Conservation (phyloP, 2,888 invertebrate species). For the Melipona beecheii region DNA sequence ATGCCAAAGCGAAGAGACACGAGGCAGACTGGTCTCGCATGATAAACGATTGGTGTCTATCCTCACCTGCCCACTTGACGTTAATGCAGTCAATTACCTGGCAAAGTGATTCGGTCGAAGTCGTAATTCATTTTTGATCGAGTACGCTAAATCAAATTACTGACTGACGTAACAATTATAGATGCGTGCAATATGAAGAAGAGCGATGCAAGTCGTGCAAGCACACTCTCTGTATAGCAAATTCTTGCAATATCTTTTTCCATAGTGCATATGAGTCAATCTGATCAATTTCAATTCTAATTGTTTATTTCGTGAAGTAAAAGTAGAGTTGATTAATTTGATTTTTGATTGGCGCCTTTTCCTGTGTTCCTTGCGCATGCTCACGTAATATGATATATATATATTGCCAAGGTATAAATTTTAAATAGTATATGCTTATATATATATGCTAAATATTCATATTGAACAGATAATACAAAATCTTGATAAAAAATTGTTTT, state of each 20-base stretch:
- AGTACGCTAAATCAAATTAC: conserved; percentile 48
- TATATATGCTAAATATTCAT: no score
- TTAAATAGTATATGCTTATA: no score
- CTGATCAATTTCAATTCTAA: background rate
- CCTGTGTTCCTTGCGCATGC: no score
- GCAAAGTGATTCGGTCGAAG: conserved; percentile 58
- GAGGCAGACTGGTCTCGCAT: conserved; percentile 25
- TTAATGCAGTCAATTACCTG: conserved; percentile 64
- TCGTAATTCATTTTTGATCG: conserved; percentile 52
- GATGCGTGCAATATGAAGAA: conserved; percentile 26
- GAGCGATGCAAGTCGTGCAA: background rate
- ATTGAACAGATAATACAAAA: background rate
- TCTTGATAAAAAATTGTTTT: background rate
- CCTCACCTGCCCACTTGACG: conserved; percentile 68
- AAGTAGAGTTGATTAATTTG: background rate
- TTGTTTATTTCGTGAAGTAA: background rate
- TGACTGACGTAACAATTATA: conserved; percentile 31
- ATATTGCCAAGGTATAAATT: no score
- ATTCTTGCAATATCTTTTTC: background rate
- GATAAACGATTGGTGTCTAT: conserved; percentile 66
- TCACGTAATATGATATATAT: no score
- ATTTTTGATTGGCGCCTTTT: background rate
- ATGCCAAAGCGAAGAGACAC: conserved; percentile 17
- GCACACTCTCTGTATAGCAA: background rate
- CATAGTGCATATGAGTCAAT: no score